Conservation (phyloP, 2,888 invertebrate species). For the Dicranocentrus wangi region DNA sequence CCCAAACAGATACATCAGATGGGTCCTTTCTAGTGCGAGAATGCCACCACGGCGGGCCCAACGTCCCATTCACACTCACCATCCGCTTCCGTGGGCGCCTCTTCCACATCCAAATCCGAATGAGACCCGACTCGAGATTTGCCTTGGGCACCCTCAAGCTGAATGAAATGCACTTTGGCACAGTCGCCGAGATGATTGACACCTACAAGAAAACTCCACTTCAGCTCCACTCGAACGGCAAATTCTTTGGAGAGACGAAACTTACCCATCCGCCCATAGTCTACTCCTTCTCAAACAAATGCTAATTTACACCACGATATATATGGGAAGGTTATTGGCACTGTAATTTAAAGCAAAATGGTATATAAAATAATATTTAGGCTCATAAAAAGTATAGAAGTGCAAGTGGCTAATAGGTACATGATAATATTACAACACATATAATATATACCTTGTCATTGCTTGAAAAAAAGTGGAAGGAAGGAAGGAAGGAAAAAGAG, state of each 20-base stretch:
- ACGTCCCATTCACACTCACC: slow-evolving; percentile 72
- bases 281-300: slow-evolving; percentile 71
- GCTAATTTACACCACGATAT: slow-evolving; percentile 33
- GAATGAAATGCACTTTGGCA: slow-evolving; percentile 72
- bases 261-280: slow-evolving; percentile 72
- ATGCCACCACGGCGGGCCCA: slow-evolving; percentile 70
- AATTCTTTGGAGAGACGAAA: slow-evolving; percentile 72
- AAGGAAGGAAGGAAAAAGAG: not conserved
- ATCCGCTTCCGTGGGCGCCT: slow-evolving; percentile 71
- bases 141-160: slow-evolving; percentile 71
- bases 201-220: slow-evolving; percentile 72
- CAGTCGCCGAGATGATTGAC: slow-evolving; percentile 71
- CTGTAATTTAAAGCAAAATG: slow-evolving; percentile 17
- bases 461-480: not conserved
- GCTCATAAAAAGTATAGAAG: no score
- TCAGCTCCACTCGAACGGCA: slow-evolving; percentile 72
- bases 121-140: slow-evolving; percentile 66
- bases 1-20: slow-evolving; percentile 58
- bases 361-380: not conserved
- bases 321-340: slow-evolving; percentile 19
- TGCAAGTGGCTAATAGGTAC: no score
- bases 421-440: no score
- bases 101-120: slow-evolving; percentile 72
- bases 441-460: no score
- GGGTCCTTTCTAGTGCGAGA: slow-evolving; percentile 67